Percentiles rank a stretch among this genome's conserved stretches.
Conservation (phyloP, 2,797 vertebrate species). For the Tadarida brasiliensis region DNA sequence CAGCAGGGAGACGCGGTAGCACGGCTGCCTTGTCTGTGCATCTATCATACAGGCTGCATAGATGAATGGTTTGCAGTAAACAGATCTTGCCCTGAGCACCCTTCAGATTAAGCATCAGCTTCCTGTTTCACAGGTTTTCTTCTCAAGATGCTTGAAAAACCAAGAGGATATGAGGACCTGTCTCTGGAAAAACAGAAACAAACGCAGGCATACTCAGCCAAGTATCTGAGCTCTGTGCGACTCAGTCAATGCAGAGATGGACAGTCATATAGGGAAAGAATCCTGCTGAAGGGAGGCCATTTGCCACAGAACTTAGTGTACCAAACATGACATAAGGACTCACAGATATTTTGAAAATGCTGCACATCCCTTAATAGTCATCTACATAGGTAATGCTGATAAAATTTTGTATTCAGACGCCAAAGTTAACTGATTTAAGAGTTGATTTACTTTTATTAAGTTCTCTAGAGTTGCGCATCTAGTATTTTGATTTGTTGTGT, state of each 20-base stretch:
- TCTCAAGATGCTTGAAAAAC: constrained; percentile 87
- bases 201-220: constrained; percentile 80
- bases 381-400: constrained; percentile 84
- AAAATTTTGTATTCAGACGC: constrained; percentile 87
- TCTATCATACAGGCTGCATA: constrained; percentile 98
- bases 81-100: constrained; percentile 97
- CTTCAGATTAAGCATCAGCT: constrained; percentile 92
- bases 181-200: constrained; percentile 80
- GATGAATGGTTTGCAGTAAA: constrained; percentile 99
- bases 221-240: constrained; percentile 82
- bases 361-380: constrained; percentile 88
- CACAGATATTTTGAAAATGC: constrained; percentile 89
- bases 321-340: constrained; percentile 86
- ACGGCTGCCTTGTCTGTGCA: constrained; percentile 97
- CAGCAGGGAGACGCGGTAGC: constrained; percentile 97
- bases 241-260: constrained; percentile 76
- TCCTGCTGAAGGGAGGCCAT: constrained; percentile 64
- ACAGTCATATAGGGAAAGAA: constrained; percentile 44
- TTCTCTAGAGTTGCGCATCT: constrained; percentile 81
- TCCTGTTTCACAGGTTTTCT: constrained; percentile 85
- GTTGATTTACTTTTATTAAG: constrained; percentile 84
- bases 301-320: constrained; percentile 82
- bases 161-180: constrained; percentile 82
- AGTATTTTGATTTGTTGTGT: constrained; percentile 69
- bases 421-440: constrained; percentile 89